Evolutionary conservation across 2,888 invertebrate species (phyloP).

Genomic region (Cheilosia urbana): DNA sequence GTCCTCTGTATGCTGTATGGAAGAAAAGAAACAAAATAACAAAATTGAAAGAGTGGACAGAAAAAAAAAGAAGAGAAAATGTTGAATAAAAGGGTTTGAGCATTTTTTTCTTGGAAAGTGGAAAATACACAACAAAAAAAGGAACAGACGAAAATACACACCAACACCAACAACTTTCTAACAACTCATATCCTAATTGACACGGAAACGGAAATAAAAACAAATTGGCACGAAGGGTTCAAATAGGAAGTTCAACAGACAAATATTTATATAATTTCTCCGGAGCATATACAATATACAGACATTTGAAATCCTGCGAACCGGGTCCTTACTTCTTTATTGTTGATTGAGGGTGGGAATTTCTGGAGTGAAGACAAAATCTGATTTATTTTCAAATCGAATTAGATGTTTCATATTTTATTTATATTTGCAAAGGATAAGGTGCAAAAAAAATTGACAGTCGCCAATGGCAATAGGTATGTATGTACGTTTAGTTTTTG

Average conservation of each 20-base stretch:
- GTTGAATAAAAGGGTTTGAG: slow-evolving; percentile 24
- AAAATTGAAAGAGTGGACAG: slow-evolving; percentile 57
- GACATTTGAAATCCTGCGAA: too few relatives aligned
- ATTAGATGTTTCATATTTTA: too few relatives aligned
- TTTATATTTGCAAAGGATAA: too few relatives aligned
- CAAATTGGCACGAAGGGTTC: slow-evolving; percentile 63
- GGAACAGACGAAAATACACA: slow-evolving; percentile 5
- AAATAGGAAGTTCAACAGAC: slow-evolving; percentile 64
- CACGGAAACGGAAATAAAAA: slow-evolving; percentile 72
- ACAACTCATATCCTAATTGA: slow-evolving; percentile 71
- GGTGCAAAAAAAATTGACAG: too few relatives aligned
- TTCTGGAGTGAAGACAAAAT: too few relatives aligned
- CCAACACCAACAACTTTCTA: slow-evolving; percentile 32
- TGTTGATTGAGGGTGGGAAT: too few relatives aligned
- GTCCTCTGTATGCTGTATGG: slow-evolving; percentile 32
- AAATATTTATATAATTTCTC: slow-evolving; percentile 29
- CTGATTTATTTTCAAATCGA: too few relatives aligned
- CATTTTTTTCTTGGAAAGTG: slow-evolving; percentile 30
- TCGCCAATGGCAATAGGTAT: too few relatives aligned
- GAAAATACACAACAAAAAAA: slow-evolving; percentile 9
- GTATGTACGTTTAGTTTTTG: too few relatives aligned
- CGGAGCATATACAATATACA: not conserved
- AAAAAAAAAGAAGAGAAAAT: slow-evolving; percentile 26
- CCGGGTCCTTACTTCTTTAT: too few relatives aligned
- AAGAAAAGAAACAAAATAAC: slow-evolving; percentile 37